Conservation (phyloP, 2,113 vertebrate genomes). For the Illadopsis cleaveri region DNA sequence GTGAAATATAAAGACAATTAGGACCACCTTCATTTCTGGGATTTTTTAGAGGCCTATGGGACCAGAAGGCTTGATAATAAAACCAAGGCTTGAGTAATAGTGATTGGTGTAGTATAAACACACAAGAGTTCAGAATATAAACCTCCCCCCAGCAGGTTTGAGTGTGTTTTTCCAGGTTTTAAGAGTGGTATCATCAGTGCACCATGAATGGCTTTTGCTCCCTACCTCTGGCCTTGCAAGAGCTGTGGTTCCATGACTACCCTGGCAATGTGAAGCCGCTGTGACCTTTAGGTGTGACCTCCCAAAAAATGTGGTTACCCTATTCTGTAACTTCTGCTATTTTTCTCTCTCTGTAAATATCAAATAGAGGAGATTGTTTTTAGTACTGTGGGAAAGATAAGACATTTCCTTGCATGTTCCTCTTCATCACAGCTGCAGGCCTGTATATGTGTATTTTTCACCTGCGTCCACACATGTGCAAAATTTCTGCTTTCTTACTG, state of each 20-base stretch:
- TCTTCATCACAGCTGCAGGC: background rate
- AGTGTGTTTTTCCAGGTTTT: background rate
- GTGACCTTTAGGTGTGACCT: background rate
- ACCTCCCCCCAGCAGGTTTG: background rate
- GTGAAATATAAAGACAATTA: background rate
- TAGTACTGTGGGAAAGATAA: background rate
- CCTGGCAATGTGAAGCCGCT: background rate
- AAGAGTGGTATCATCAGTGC: too few species aligned
- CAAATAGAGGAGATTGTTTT: background rate
- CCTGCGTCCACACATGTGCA: background rate
- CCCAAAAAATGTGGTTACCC: background rate
- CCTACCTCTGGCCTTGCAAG: background rate
- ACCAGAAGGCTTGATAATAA: background rate
- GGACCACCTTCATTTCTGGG: background rate
- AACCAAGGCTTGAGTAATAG: background rate
- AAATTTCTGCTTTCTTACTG: background rate
- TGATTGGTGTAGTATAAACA: background rate
- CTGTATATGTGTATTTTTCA: background rate
- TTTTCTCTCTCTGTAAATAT: background rate
- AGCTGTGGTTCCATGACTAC: background rate
- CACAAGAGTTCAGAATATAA: background rate
- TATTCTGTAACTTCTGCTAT: background rate
- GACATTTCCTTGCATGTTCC: fast-evolving
- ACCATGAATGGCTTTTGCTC: background rate
- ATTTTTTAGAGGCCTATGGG: background rate